Base-by-base conservation (phyloP, 2,888 invertebrate species). In the Lasioglossum figueresi region DNA sequence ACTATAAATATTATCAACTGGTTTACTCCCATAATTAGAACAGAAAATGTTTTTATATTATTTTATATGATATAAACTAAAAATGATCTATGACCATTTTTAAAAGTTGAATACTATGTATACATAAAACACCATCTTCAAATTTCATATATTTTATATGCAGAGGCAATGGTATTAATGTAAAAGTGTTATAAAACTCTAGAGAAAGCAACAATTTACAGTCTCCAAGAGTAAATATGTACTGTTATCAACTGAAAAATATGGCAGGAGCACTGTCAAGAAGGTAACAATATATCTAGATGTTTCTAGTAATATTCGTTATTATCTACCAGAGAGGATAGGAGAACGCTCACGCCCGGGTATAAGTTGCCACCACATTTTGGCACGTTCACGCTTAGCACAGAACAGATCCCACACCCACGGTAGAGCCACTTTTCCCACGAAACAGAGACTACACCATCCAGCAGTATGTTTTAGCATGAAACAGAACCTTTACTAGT, bases 1-100 rank as follows among this genome's bases (percentile, higher is more conserved):
- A 34, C 66, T 19, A 19, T 52, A 72, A 52, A 72, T 75, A 71
- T 52, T 63, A 37, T 78, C 12, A 31, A 68, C 31, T 59, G 40
- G 43, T 76, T 79, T 79, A n/a, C 37, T 48, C 48, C 74, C 59
- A 52, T 8, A 70, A 37, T n/a, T 16, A 14, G n/a, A 81, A 12
- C n/a, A 59, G 27, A 4, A 82, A 14, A 0, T 63, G 34, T 31
- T 12, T 56, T 70, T 52, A 52, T 34, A 4, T 45, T 56, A 76
- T 76, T 56, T 27, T 52, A 8, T 68, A 34, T 27, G 34, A 40
- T 40, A 31, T 45, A 16, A 82, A 45, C 8, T n/a, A 27, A 34
- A 40, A 48, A 40, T 14, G 3, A 31, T 37, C 23, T 37, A 27
- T 31, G 43, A 63, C 48, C n/a, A 68, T n/a, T 59, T 71, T 71